phyloP scores from a whole-genome alignment of 2,797 vertebrate genomes.

The Hypotaenidia okinawae region DNA sequence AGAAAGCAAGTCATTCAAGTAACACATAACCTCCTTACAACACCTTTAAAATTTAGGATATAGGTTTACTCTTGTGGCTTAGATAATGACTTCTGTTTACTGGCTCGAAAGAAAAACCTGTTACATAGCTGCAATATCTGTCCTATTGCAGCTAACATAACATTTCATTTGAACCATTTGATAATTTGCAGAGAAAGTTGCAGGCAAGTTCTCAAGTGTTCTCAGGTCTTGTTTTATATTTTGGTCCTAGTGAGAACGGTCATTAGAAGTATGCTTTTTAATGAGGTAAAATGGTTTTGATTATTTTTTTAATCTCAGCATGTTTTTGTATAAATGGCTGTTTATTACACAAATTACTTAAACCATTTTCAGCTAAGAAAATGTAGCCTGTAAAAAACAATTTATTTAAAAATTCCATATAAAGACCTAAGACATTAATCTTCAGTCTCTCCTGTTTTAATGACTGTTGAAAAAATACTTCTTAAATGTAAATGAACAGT shows the following conservation, averaged over 20 bases:
- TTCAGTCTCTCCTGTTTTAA: background rate
- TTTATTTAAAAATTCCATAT: background rate
- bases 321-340: background rate
- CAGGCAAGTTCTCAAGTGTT: background rate
- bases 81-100: slow-evolving; percentile 40
- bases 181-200: background rate
- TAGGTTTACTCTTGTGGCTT: slow-evolving; percentile 7
- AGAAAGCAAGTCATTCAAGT: slow-evolving; percentile 46
- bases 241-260: background rate
- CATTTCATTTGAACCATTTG: background rate
- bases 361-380: background rate
- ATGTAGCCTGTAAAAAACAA: background rate
- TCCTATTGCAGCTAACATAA: background rate
- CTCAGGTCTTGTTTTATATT: background rate
- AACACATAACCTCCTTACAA: background rate
- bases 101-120: background rate
- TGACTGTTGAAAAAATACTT: background rate
- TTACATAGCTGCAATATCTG: background rate
- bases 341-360: background rate
- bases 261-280: background rate
- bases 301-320: background rate
- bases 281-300: background rate
- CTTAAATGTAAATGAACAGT: background rate
- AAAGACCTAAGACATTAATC: background rate
- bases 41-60: slow-evolving; percentile 61